phyloP scores from a whole-genome alignment of 2,113 vertebrate species.

The Glaucidium brasilianum region DNA sequence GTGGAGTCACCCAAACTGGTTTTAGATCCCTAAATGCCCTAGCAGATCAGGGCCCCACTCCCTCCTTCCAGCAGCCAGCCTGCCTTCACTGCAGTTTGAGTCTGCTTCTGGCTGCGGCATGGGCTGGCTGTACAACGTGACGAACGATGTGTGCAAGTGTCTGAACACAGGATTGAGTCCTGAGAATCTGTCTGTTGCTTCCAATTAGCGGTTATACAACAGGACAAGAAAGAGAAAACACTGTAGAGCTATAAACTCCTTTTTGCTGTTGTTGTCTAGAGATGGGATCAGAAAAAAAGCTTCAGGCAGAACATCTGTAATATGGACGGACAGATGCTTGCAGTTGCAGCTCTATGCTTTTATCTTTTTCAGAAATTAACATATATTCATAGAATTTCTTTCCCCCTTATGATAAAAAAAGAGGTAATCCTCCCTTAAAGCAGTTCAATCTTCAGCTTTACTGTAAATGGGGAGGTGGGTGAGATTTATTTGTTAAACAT shows the following conservation, averaged over 20 bases:
- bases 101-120: neutral
- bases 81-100: neutral
- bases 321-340: neutral
- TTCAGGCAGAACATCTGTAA: slow-evolving; percentile 30
- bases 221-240: neutral
- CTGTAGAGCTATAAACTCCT: neutral
- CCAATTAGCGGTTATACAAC: neutral
- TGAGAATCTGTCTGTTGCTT: neutral
- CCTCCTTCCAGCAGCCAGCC: neutral
- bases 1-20: neutral
- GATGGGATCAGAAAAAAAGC: neutral
- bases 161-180: neutral
- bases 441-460: neutral
- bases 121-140: neutral
- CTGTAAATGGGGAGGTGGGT: neutral
- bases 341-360: neutral
- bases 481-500: slow-evolving; percentile 27
- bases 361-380: neutral
- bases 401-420: neutral
- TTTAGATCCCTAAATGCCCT: neutral
- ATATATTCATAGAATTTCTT: neutral
- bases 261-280: neutral
- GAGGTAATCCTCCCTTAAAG: neutral
- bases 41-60: neutral
- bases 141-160: neutral